Percentiles rank a stretch among this genome's conserved stretches.
phyloP scores from a whole-genome alignment of 2,113 vertebrate genomes.

The Anolis sagrei region DNA sequence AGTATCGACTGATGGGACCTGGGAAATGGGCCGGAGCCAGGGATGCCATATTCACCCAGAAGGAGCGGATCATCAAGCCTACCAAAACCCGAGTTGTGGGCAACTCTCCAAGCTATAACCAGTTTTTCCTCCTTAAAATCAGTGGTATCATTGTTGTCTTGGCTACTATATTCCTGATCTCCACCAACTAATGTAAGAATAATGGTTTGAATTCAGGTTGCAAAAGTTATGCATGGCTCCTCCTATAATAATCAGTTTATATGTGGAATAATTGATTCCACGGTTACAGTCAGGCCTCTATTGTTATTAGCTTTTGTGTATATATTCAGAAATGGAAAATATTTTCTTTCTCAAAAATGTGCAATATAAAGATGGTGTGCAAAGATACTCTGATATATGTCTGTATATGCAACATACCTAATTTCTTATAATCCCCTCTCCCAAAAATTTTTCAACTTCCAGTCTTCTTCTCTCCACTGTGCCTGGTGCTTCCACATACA shows the following conservation, averaged over 20 bases:
- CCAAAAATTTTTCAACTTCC: too few relatives aligned
- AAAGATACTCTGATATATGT: too few relatives aligned
- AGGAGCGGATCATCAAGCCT: slow-evolving; percentile 76
- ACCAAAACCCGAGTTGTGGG: slow-evolving; percentile 74
- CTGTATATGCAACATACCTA: too few relatives aligned
- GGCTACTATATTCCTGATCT: neutral
- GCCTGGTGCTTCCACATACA: too few relatives aligned
- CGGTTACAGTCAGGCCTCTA: neutral
- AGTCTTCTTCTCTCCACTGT: too few relatives aligned
- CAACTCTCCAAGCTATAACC: slow-evolving; percentile 8
- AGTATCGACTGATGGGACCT: slow-evolving; percentile 81
- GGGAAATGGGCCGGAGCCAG: slow-evolving; percentile 80
- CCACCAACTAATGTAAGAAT: neutral
- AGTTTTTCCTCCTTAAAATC: slow-evolving; percentile 43
- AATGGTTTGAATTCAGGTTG: neutral
- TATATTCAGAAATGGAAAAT: neutral
- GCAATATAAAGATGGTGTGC: neutral
- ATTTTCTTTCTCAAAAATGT: neutral
- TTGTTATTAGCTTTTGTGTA: neutral
- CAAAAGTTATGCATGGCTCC: neutral
- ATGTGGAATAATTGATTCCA: neutral
- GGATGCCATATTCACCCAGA: slow-evolving; percentile 79
- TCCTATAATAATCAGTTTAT: neutral
- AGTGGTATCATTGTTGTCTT: slow-evolving; percentile 42
- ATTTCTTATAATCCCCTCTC: too few relatives aligned